Conservation (phyloP, 1,140 invertebrate genomes). For the Camponotus floridanus region DNA sequence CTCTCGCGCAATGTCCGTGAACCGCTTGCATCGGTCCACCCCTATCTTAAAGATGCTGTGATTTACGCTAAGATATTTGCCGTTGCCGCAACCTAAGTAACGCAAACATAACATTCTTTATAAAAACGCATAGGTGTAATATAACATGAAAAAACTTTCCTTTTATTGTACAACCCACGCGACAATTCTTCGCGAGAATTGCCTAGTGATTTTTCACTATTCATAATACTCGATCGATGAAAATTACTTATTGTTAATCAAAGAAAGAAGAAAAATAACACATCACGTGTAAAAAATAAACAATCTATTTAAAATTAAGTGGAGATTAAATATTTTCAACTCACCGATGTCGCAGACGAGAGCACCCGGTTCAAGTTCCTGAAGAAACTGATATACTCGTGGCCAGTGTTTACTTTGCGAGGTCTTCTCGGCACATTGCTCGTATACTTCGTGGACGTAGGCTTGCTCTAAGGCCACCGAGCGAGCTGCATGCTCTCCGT, state of each 20-base stretch:
- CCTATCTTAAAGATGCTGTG: slow-evolving; percentile 94
- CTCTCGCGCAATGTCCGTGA: slow-evolving; percentile 92
- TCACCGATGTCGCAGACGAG: slow-evolving; percentile 97
- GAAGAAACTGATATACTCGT: slow-evolving; percentile 94
- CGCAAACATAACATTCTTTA: background rate
- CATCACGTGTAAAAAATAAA: background rate
- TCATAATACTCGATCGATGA: background rate
- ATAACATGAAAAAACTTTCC: background rate
- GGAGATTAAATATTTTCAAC: slow-evolving; percentile 72
- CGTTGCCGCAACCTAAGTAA: slow-evolving; percentile 95
- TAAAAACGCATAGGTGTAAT: background rate
- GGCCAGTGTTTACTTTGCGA: slow-evolving; percentile 92
- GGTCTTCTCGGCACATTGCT: slow-evolving; percentile 92
- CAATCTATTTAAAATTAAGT: no score
- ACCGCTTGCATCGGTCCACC: slow-evolving; percentile 93
- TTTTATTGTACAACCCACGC: background rate
- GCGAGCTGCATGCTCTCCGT: slow-evolving; percentile 89
- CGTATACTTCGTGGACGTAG: slow-evolving; percentile 98
- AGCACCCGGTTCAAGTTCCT: slow-evolving; percentile 95
- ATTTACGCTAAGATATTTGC: slow-evolving; percentile 96
- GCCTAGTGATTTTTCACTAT: background rate
- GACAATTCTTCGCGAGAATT: background rate
- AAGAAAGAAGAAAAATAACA: background rate
- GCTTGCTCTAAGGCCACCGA: slow-evolving; percentile 96
- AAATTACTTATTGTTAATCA: background rate